Conservation (phyloP, 2,797 vertebrate species). For the Pseudomugil gertrudae region DNA sequence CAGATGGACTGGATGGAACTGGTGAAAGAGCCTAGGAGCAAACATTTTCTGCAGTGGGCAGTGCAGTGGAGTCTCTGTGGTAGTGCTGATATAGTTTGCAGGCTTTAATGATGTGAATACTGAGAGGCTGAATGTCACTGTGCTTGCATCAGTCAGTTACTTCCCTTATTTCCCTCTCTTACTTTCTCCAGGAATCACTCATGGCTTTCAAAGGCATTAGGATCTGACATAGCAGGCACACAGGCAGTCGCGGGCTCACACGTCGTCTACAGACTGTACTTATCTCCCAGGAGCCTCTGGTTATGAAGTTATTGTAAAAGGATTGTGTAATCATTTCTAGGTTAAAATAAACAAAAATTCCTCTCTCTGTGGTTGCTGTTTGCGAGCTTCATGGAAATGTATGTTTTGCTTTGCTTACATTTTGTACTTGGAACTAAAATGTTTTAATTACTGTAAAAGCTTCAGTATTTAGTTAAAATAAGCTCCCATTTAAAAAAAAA, state of each 20-base stretch:
- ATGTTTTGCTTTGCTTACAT: constrained; percentile 9
- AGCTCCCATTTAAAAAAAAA: no score
- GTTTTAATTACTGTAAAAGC: neutral
- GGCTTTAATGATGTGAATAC: constrained; percentile 61
- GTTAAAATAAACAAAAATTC: constrained; percentile 33
- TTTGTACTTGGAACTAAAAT: neutral
- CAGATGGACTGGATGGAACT: constrained; percentile 6
- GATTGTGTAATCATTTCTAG: constrained; percentile 51
- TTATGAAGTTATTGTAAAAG: constrained; percentile 62
- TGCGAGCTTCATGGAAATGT: constrained; percentile 5
- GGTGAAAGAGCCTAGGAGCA: constrained; percentile 37
- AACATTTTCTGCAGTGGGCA: constrained; percentile 32
- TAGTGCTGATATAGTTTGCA: constrained; percentile 47
- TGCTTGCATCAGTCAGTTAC: constrained; percentile 58
- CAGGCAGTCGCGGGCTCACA: constrained; percentile 52
- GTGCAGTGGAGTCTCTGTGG: constrained; percentile 23
- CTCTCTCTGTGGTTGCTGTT: constrained; percentile 17
- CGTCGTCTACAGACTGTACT: constrained; percentile 59
- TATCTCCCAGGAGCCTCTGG: constrained; percentile 46
- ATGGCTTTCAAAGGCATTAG: constrained; percentile 44
- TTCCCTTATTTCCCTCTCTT: constrained; percentile 13
- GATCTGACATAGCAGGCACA: constrained; percentile 47
- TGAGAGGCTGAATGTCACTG: constrained; percentile 51
- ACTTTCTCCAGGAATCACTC: constrained; percentile 47
- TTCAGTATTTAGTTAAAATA: no score